These are phyloP conservation scores for Trichogramma dendrolimi DNA, from an alignment of 2,888 invertebrate genomes.

Conservation along the genomic window DNA sequence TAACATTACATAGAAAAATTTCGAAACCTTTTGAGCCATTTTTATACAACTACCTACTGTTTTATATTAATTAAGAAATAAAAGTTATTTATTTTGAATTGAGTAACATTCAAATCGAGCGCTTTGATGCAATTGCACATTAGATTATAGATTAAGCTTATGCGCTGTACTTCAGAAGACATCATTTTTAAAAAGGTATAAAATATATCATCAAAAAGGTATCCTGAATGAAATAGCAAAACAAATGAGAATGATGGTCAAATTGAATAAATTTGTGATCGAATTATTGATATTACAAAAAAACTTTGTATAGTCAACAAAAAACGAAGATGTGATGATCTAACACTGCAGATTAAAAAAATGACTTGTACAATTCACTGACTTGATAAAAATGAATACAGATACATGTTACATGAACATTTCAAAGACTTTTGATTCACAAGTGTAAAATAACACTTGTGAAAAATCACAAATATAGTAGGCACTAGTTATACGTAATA, in stretches of 20 bases:
- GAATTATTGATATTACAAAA: conserved; percentile 29
- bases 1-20: conserved; percentile 10
- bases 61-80: neutral
- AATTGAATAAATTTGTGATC: conserved; percentile 30
- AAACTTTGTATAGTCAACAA: conserved; percentile 26
- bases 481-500: conserved; percentile 52
- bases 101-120: conserved; percentile 33
- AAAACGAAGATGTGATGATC: conserved; percentile 23
- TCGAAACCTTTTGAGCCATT: conserved; percentile 21
- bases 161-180: conserved; percentile 44
- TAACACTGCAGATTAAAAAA: conserved; percentile 33
- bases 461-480: conserved; percentile 46
- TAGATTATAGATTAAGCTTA: conserved; percentile 47
- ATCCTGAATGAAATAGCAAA: neutral
- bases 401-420: conserved; percentile 11
- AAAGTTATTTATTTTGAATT: conserved; percentile 4
- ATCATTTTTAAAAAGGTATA: conserved; percentile 32
- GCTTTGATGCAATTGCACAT: conserved; percentile 42
- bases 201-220: conserved; percentile 26
- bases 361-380: conserved; percentile 37
- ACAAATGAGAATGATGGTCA: conserved; percentile 26
- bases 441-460: conserved; percentile 37
- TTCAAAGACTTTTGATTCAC: too few species aligned
- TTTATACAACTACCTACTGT: neutral
- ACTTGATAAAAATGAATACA: conserved; percentile 27